Conservation (phyloP, 2,888 invertebrate species). For the Polydrusus cervinus region DNA sequence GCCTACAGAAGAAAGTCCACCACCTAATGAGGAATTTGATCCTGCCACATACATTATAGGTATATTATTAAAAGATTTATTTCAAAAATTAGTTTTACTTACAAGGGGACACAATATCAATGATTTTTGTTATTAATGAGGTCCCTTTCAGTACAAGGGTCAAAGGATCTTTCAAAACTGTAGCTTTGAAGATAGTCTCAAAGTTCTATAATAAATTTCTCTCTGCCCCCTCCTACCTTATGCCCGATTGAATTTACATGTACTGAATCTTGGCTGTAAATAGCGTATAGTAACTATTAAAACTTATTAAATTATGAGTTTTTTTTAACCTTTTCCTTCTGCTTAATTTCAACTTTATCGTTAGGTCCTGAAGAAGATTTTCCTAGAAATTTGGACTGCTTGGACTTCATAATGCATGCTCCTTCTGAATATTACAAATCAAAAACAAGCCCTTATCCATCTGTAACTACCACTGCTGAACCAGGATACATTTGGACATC, state of each 20-base stretch:
- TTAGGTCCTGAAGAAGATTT: slow-evolving; percentile 92
- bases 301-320: too few relatives aligned
- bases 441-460: slow-evolving; percentile 84
- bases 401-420: slow-evolving; percentile 95
- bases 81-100: neutral
- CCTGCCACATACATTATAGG: slow-evolving; percentile 93
- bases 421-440: slow-evolving; percentile 92
- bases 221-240: too few relatives aligned
- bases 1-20: slow-evolving; percentile 87
- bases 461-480: slow-evolving; percentile 67
- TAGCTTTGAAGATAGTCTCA: too few relatives aligned
- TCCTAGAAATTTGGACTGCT: slow-evolving; percentile 87
- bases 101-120: too few relatives aligned
- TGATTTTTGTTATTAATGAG: too few relatives aligned
- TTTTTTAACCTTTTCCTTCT: too few relatives aligned
- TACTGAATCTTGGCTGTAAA: too few relatives aligned
- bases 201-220: too few relatives aligned
- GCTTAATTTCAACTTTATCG: slow-evolving; percentile 54
- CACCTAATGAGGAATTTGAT: slow-evolving; percentile 86
- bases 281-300: too few relatives aligned
- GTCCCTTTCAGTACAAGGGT: too few relatives aligned
- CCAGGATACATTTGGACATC: slow-evolving; percentile 80
- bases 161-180: too few relatives aligned
- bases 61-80: slow-evolving; percentile 67
- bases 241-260: too few relatives aligned